phyloP scores from a whole-genome alignment of 2,888 invertebrate species.

The Cantharis rufa region DNA sequence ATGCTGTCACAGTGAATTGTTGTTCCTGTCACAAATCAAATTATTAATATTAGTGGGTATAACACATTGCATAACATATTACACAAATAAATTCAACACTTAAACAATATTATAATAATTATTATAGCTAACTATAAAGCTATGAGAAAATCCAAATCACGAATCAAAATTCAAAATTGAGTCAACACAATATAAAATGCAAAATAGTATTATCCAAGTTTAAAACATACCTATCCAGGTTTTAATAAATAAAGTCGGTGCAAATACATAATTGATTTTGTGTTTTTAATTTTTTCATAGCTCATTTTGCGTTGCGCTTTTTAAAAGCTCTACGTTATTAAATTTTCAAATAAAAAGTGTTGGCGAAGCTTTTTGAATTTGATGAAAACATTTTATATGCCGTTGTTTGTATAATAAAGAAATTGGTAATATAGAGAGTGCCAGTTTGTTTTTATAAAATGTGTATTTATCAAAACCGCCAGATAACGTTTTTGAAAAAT shows the following conservation, averaged over 20 bases:
- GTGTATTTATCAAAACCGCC: background rate
- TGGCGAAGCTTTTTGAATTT: background rate
- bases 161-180: background rate
- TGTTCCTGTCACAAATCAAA: constrained; percentile 42
- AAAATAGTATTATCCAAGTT: background rate
- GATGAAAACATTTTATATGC: background rate
- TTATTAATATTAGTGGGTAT: background rate
- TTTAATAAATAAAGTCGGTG: background rate
- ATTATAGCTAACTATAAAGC: background rate
- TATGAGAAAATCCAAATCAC: background rate
- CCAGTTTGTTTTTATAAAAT: background rate
- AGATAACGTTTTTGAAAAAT: background rate
- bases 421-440: background rate
- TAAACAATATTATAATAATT: background rate
- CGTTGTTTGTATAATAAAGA: background rate
- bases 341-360: background rate
- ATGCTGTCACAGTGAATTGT: constrained; percentile 65
- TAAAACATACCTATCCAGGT: background rate
- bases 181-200: background rate
- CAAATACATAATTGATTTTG: background rate
- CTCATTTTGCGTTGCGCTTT: background rate
- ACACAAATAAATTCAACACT: background rate
- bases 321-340: background rate
- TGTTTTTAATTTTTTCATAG: background rate
- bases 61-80: background rate